These are phyloP conservation scores for Boloria euphrosyne DNA, from an alignment of 2,888 invertebrate genomes.

Conservation along the genomic window DNA sequence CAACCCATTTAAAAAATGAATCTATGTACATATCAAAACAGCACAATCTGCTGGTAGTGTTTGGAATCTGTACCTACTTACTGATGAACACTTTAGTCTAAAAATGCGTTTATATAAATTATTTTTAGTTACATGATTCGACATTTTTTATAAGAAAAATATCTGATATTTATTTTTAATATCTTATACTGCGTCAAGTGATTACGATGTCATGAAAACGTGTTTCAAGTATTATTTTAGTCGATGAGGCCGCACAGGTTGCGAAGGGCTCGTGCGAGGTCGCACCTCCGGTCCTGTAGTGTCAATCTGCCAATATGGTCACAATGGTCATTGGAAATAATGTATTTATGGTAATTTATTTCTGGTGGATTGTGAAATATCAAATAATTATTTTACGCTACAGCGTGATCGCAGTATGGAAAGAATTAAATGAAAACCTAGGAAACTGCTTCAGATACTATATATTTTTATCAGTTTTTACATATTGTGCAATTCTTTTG, in stretches of 20 bases:
- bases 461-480: no score
- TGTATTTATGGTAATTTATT: conserved; percentile 10
- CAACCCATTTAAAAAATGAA: no score
- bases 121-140: background rate
- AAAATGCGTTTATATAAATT: no score
- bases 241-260: conserved; percentile 73
- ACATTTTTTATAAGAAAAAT: background rate
- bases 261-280: conserved; percentile 74
- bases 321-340: conserved; percentile 31
- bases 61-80: no score
- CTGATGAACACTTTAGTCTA: no score
- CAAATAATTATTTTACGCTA: conserved; percentile 6
- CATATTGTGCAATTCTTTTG: no score
- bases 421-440: no score
- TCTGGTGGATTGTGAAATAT: conserved; percentile 19
- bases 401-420: no score
- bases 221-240: conserved; percentile 64
- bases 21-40: no score
- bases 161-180: background rate
- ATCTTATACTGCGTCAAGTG: conserved; percentile 13
- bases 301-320: conserved; percentile 36
- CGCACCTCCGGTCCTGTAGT: conserved; percentile 46
- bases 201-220: conserved; percentile 45
- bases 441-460: no score
- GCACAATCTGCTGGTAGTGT: no score